phyloP scores from a whole-genome alignment of 2,888 invertebrate species.

The Polylopha cassiicola region DNA sequence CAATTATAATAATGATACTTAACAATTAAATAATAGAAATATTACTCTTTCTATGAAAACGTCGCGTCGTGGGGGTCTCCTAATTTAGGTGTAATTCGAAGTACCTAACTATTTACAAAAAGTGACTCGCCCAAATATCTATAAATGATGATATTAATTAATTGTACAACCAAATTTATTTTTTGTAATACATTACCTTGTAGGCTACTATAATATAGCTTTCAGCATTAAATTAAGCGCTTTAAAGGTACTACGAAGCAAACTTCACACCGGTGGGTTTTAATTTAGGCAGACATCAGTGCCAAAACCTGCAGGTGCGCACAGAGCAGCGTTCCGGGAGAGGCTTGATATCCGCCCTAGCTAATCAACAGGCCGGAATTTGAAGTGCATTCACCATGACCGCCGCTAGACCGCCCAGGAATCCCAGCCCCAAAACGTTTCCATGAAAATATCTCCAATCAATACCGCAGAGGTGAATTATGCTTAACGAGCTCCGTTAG shows the following conservation, averaged over 20 bases:
- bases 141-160: too few relatives aligned
- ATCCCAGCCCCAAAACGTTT: conserved; percentile 21
- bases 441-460: conserved; percentile 21
- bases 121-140: too few relatives aligned
- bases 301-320: conserved; percentile 37
- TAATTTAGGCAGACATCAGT: conserved; percentile 9
- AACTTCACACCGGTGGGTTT: neutral
- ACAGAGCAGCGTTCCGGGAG: conserved; percentile 31
- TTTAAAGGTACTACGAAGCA: neutral
- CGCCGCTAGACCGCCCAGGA: conserved; percentile 22
- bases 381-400: conserved; percentile 37
- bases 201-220: too few relatives aligned
- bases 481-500: conserved; percentile 4
- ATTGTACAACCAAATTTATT: too few relatives aligned
- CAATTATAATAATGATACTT: too few relatives aligned
- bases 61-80: too few relatives aligned
- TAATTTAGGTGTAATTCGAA: too few relatives aligned
- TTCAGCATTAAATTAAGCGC: neutral
- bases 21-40: too few relatives aligned
- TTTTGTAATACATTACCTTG: too few relatives aligned
- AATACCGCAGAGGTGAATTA: conserved; percentile 24
- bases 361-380: conserved; percentile 53
- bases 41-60: too few relatives aligned
- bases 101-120: too few relatives aligned
- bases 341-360: conserved; percentile 28